Evolutionary conservation across 2,797 vertebrate genomes (phyloP).

Genomic region (Crax fasciolata): DNA sequence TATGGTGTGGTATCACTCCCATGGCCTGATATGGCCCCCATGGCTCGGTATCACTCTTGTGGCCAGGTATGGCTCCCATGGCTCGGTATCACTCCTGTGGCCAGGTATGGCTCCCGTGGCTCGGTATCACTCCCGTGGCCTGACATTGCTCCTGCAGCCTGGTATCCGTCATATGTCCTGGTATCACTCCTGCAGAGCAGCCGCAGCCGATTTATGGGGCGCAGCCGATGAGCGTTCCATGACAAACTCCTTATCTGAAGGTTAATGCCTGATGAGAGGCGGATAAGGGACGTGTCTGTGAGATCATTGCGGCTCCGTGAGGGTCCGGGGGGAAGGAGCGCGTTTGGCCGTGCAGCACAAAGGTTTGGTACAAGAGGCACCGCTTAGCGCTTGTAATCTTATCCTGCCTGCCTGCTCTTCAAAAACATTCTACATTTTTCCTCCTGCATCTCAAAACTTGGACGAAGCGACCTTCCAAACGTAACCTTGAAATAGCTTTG

Average conservation of each 20-base stretch:
- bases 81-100: too few species aligned
- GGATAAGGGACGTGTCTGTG: background rate
- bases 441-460: background rate
- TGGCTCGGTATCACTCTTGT: too few species aligned
- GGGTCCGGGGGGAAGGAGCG: background rate
- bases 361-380: background rate
- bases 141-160: too few species aligned
- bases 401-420: slow-evolving; percentile 45
- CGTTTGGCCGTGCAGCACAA: background rate
- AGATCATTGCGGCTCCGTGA: background rate
- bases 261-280: background rate
- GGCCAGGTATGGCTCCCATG: too few species aligned
- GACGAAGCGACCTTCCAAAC: background rate
- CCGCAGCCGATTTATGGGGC: background rate
- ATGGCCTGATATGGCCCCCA: too few species aligned
- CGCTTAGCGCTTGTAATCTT: background rate
- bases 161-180: background rate
- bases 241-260: background rate
- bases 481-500: slow-evolving; percentile 61
- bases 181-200: background rate
- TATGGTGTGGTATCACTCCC: background rate
- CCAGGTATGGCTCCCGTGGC: too few species aligned
- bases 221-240: background rate
- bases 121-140: too few species aligned
- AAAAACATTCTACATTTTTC: background rate